These are phyloP conservation scores for Tetragnatha montana DNA, from an alignment of 2,888 invertebrate species.

Conservation along the genomic window DNA sequence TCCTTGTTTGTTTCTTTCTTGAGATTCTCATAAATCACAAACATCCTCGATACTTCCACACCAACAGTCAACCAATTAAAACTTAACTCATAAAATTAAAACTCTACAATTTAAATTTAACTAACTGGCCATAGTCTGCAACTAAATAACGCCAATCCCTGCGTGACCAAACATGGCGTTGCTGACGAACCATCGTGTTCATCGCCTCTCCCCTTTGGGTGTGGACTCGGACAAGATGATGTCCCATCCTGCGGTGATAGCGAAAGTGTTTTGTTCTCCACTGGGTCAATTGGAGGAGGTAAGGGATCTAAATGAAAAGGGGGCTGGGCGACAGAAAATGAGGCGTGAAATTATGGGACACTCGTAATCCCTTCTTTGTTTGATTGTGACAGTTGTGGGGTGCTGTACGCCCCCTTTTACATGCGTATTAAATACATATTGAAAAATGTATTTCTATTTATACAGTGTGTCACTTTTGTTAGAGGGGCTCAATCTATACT, in stretches of 20 bases:
- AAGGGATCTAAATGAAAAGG: conserved; percentile 41
- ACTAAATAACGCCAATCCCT: too few species aligned
- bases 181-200: neutral
- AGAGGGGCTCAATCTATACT: too few species aligned
- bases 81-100: too few species aligned
- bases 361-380: neutral
- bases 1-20: too few species aligned
- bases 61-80: too few species aligned
- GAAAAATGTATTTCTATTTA: too few species aligned
- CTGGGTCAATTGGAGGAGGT: conserved; percentile 56
- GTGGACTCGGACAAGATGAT: conserved; percentile 59
- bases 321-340: conserved; percentile 49
- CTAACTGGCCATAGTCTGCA: too few species aligned
- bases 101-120: too few species aligned
- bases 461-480: too few species aligned
- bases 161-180: conserved; percentile 57
- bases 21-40: too few species aligned
- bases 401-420: neutral
- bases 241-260: conserved; percentile 57
- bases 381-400: neutral
- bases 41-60: too few species aligned
- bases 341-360: conserved; percentile 42
- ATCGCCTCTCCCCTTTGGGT: conserved; percentile 24
- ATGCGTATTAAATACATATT: neutral
- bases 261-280: conserved; percentile 60